Conservation (phyloP, 2,113 vertebrate genomes). For the Mus spicilegus region DNA sequence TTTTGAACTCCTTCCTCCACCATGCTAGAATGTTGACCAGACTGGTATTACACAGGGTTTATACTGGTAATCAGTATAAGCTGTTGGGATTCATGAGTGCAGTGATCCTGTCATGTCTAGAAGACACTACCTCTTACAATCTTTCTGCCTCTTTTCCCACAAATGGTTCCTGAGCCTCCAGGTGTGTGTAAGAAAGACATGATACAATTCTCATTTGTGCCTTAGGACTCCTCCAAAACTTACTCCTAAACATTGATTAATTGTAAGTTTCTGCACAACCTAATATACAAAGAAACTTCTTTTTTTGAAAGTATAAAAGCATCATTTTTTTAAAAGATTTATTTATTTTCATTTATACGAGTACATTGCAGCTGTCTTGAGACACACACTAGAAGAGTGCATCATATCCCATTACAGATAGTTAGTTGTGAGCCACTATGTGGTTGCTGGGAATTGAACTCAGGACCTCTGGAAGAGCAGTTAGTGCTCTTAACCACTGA, state of each 20-base stretch:
- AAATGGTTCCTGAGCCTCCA: neutral
- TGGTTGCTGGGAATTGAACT: no score
- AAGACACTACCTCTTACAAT: neutral
- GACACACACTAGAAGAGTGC: no score
- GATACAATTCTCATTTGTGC: neutral
- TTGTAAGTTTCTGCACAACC: neutral
- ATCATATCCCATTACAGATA: no score
- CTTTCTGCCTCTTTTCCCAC: neutral
- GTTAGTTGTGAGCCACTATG: no score
- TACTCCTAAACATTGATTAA: neutral
- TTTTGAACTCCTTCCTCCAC: neutral
- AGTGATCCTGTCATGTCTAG: neutral
- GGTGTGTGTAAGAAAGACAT: neutral
- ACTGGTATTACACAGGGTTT: neutral
- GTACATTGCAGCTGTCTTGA: no score
- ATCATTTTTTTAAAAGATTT: no score
- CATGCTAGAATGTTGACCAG: neutral
- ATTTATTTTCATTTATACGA: no score
- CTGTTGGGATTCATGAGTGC: neutral
- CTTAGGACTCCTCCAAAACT: neutral
- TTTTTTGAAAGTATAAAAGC: no score
- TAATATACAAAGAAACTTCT: neutral
- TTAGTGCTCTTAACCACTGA: no score
- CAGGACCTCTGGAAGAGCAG: no score
- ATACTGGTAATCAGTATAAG: neutral